A percentile compares a stretch with the other conserved stretches of the same genome.
phyloP scores from a whole-genome alignment of 35 echinoderm and acorn worm species.

The Heliocidaris tuberculata region DNA sequence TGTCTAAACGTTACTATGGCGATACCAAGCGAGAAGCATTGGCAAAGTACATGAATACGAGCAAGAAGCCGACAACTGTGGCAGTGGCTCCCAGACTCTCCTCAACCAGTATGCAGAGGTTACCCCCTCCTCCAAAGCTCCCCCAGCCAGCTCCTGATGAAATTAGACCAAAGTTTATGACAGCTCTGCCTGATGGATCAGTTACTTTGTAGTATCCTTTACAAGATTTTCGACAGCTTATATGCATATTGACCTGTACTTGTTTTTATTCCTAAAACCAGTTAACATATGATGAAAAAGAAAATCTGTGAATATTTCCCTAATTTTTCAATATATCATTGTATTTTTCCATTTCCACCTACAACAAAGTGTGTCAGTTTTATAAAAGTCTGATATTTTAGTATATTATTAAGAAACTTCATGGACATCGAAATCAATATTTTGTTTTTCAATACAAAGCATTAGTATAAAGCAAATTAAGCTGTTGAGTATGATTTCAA shows the following conservation, averaged over 20 bases:
- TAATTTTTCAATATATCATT: too few species aligned
- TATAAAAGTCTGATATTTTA: too few species aligned
- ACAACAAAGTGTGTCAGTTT: too few species aligned
- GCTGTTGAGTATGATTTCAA: too few species aligned
- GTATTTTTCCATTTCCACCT: too few species aligned
- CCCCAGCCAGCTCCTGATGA: constrained; percentile 33
- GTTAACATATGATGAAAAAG: too few species aligned
- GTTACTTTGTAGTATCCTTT: constrained; percentile 91
- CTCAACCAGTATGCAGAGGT: constrained; percentile 8
- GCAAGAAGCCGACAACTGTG: constrained; percentile 38
- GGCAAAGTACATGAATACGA: constrained; percentile 71
- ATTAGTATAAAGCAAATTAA: too few species aligned
- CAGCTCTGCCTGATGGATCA: constrained; percentile 77
- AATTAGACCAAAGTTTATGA: constrained; percentile 70
- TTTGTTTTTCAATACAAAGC: too few species aligned
- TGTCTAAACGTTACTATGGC: constrained; percentile 92
- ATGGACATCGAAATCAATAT: too few species aligned
- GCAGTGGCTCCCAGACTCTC: not conserved
- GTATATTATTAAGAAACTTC: too few species aligned
- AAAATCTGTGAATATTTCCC: too few species aligned
- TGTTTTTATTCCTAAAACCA: too few species aligned
- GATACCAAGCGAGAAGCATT: constrained; percentile 81
- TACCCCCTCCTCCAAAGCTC: constrained; percentile 55
- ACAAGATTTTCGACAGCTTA: not conserved
- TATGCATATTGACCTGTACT: not conserved